Conservation (phyloP, 2,113 vertebrate species). For the Osmerus eperlanus region DNA sequence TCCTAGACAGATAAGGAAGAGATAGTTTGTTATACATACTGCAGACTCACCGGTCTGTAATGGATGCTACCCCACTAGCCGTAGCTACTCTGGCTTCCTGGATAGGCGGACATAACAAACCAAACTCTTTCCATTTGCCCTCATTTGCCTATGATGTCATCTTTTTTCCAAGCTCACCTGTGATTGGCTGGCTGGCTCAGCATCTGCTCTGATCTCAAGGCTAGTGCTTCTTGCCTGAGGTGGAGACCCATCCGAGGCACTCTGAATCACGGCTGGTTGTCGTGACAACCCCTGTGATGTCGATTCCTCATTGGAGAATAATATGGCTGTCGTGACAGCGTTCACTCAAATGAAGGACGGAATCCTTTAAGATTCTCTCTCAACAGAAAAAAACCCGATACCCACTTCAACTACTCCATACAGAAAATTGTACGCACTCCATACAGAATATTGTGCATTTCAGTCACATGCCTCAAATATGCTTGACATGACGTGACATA, state of each 20-base stretch:
- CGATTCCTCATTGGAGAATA: constrained; percentile 73
- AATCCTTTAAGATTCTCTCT: background rate
- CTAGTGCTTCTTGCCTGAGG: constrained; percentile 81
- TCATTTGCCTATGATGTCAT: constrained; percentile 91
- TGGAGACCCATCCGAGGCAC: constrained; percentile 80
- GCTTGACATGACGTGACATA: background rate
- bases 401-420: too few relatives aligned
- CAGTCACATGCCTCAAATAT: background rate
- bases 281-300: constrained; percentile 86
- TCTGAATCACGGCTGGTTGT: constrained; percentile 87
- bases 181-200: constrained; percentile 80
- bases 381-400: background rate
- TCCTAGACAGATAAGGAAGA: background rate
- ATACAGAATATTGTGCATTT: too few relatives aligned
- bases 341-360: constrained; percentile 46
- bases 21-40: background rate
- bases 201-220: constrained; percentile 85
- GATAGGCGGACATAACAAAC: constrained; percentile 62
- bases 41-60: constrained; percentile 1
- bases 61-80: background rate
- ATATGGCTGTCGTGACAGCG: constrained; percentile 74
- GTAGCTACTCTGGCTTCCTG: background rate
- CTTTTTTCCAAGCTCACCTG: constrained; percentile 66
- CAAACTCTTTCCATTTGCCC: constrained; percentile 69
- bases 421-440: too few relatives aligned